Base-by-base conservation (phyloP, 2,797 vertebrate genomes). In the Ptychobarbus kaznakovi region DNA sequence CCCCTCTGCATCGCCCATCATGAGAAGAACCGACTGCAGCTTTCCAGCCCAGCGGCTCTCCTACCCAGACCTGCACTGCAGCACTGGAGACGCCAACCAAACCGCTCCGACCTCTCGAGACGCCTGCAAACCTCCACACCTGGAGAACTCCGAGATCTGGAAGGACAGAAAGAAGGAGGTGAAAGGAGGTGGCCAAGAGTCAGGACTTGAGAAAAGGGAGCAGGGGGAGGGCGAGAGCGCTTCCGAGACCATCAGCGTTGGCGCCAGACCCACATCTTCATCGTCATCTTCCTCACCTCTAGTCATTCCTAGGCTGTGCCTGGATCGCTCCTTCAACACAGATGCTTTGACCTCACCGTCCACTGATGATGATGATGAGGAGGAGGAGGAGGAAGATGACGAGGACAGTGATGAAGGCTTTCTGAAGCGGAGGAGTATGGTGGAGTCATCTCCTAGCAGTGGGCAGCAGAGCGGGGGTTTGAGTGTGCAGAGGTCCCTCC, bases 351-450 rank as follows among this genome's bases (percentile, higher is more conserved):
- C 58, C 0, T 88, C 91, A 25, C 76, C 90, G 2, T 86, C 89
- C 65, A 87, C 90, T 72, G 92, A 89, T 1, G 94, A 93, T 0
- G 94, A 89, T 0, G 94, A 94, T 0, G 94, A 95, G 38, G 38
- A 40, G 0, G 95, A 93, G 56, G 93, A 86, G 84, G 95, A 94
- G 0, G 95, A 95, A 0, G 94, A 95, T 0, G 94, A 94, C 5
- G 94, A 94, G 49, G 89, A 89, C 35, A 93, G 91, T 0, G 94
- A 95, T 0, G 95, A 96, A 88, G 92, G 91, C 49, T 92, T 92
- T 9, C 88, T 94, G 44, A 96, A 96, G 91, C 94, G 96, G 86
- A 94, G 94, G 92, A 96, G 96, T 90, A 93, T 96, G 93, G 94
- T 95, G 0, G 95, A 95, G 86, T 91, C 89, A 0, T 91, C 94